Evolutionary conservation across 2,888 invertebrate genomes (phyloP).

Genomic region (Apomyelois bistriatella): DNA sequence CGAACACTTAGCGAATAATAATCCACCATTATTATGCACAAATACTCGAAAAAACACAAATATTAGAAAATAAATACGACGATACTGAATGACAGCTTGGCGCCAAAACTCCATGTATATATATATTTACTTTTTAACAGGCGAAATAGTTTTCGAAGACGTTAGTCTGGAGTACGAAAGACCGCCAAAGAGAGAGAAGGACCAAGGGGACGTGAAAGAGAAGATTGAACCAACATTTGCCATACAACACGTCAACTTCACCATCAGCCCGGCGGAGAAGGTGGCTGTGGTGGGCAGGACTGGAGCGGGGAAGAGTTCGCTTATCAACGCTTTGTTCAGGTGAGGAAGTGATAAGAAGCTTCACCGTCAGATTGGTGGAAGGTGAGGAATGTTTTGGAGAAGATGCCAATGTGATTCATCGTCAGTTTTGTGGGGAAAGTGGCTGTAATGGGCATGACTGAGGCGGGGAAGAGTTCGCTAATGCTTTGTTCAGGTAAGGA

Average conservation of each 20-base stretch:
- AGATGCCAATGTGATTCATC: too few relatives aligned
- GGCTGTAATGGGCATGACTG: background rate
- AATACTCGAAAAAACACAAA: too few relatives aligned
- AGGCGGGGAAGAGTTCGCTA: conserved; percentile 78
- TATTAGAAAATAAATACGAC: too few relatives aligned
- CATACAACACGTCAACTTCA: conserved; percentile 74
- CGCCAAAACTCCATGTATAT: background rate
- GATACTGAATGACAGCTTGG: too few relatives aligned
- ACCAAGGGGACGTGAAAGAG: conserved; percentile 19
- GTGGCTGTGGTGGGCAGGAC: conserved; percentile 90
- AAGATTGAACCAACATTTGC: conserved; percentile 66
- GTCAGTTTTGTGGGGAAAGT: too few relatives aligned
- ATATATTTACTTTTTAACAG: conserved; percentile 28
- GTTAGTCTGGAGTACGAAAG: conserved; percentile 66
- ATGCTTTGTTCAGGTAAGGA: conserved; percentile 84
- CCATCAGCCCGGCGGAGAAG: conserved; percentile 78
- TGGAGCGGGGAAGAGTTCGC: conserved; percentile 90
- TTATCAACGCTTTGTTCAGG: conserved; percentile 88
- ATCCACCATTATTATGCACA: too few relatives aligned
- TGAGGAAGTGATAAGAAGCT: conserved; percentile 22
- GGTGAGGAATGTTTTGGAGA: too few relatives aligned
- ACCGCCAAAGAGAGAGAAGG: conserved; percentile 43
- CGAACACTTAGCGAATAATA: too few relatives aligned
- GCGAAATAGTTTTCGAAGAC: conserved; percentile 64
- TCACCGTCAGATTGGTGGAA: too few relatives aligned